Evolutionary conservation across 2,113 vertebrate species (phyloP).

Genomic region (Abramis brama): DNA sequence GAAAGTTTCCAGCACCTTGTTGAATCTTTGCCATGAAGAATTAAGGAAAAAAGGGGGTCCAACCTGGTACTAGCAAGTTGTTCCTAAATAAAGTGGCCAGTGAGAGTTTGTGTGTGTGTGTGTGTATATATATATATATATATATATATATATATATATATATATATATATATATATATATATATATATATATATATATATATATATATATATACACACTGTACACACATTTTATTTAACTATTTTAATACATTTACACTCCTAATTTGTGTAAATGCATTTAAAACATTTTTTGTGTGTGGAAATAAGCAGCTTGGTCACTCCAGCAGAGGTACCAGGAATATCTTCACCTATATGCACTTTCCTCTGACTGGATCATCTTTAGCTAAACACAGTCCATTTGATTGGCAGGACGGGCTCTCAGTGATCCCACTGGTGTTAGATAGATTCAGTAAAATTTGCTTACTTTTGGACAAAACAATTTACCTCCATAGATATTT

Average conservation of each 20-base stretch:
- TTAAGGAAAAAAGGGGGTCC: too few relatives aligned
- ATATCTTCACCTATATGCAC: neutral
- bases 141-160: too few relatives aligned
- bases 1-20: too few relatives aligned
- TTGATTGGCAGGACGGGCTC: neutral
- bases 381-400: neutral
- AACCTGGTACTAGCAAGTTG: too few relatives aligned
- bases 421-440: neutral
- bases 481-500: neutral
- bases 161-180: too few relatives aligned
- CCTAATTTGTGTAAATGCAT: neutral
- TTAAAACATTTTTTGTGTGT: neutral
- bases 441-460: neutral
- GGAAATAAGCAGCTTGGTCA: neutral
- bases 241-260: neutral
- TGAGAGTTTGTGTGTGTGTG: too few relatives aligned
- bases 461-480: neutral
- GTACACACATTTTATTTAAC: neutral
- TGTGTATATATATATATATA: too few relatives aligned
- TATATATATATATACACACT: too few relatives aligned
- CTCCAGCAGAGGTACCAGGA: neutral
- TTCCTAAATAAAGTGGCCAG: too few relatives aligned
- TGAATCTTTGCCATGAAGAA: too few relatives aligned
- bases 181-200: too few relatives aligned
- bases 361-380: neutral